Evolutionary conservation across 1,140 invertebrate species (phyloP).

Genomic region (Lasioglossum baleicum): DNA sequence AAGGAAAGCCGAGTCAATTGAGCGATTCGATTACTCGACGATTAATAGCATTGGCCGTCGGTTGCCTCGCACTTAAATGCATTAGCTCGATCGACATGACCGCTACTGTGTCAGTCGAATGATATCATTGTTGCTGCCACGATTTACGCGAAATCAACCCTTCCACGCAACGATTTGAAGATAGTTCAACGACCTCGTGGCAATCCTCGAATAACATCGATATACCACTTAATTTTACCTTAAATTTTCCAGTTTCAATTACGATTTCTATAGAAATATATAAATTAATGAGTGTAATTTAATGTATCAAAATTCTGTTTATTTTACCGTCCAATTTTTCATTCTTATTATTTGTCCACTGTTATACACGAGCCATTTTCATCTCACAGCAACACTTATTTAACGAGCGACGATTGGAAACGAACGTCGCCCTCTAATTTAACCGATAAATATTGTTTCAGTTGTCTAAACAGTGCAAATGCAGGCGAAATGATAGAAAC

Average conservation of each 20-base stretch:
- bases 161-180: slow-evolving; percentile 18
- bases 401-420: too few relatives aligned
- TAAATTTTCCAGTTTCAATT: too few relatives aligned
- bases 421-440: too few relatives aligned
- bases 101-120: slow-evolving; percentile 55
- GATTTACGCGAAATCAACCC: slow-evolving; percentile 50
- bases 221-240: neutral
- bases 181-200: neutral
- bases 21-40: slow-evolving; percentile 61
- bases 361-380: too few relatives aligned
- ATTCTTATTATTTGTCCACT: too few relatives aligned
- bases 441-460: too few relatives aligned
- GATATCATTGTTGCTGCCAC: slow-evolving; percentile 58
- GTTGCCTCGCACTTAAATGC: slow-evolving; percentile 59
- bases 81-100: slow-evolving; percentile 56
- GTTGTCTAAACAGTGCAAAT: neutral
- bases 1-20: slow-evolving; percentile 64
- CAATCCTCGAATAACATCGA: neutral
- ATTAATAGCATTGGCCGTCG: slow-evolving; percentile 57
- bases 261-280: too few relatives aligned
- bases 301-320: too few relatives aligned
- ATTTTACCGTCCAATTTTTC: too few relatives aligned
- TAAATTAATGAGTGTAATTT: too few relatives aligned
- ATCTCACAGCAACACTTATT: too few relatives aligned
- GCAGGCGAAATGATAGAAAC: neutral